These are phyloP conservation scores for Phenganax stokvisi DNA, from an alignment of 92 coral and sea anemone species.

Conservation along the genomic window DNA sequence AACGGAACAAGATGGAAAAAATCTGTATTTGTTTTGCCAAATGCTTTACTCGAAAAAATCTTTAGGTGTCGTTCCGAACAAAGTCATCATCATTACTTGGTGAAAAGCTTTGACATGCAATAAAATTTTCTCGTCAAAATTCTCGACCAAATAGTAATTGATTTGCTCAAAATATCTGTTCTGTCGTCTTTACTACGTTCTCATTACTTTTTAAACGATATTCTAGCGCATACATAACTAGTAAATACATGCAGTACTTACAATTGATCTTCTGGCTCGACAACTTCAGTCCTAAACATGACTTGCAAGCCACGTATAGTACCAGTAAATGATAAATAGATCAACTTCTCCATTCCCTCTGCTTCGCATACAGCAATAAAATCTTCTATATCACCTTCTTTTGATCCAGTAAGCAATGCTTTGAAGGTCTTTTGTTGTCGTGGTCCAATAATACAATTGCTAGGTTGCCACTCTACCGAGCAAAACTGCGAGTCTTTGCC, in stretches of 20 bases:
- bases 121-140: no score
- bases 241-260: conserved; percentile 10
- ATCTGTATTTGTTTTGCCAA: not conserved
- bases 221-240: no score
- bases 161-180: no score
- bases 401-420: conserved; percentile 67
- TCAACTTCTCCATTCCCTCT: conserved; percentile 69
- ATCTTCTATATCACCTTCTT: conserved; percentile 66
- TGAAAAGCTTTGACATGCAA: no score
- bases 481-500: conserved; percentile 39
- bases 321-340: conserved; percentile 65
- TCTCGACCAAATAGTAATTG: no score
- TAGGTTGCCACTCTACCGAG: conserved; percentile 72
- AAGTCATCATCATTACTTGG: no score
- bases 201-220: no score
- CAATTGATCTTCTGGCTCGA: conserved; percentile 3
- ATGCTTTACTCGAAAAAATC: not conserved
- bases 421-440: conserved; percentile 68
- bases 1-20: not conserved
- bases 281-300: conserved; percentile 44
- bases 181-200: no score
- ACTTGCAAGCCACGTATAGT: conserved; percentile 81
- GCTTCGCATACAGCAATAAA: conserved; percentile 70
- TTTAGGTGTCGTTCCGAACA: no score
- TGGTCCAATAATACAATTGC: conserved; percentile 59